phyloP scores from a whole-genome alignment of 2,797 vertebrate species.

The Acanthornis magna region DNA sequence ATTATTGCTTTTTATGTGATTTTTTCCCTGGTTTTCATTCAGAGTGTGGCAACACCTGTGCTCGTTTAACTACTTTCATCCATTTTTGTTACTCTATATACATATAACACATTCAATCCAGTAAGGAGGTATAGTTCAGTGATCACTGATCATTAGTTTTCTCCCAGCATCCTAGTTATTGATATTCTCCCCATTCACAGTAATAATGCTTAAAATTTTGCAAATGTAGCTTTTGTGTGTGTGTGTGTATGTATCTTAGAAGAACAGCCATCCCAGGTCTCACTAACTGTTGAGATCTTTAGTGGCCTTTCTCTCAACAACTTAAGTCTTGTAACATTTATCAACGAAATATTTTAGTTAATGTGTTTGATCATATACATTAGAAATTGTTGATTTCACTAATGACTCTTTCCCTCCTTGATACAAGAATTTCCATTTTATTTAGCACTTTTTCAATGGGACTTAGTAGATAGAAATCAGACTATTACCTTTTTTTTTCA shows the following conservation, averaged over 20 bases:
- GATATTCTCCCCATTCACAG: neutral
- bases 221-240: neutral
- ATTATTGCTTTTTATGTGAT: neutral
- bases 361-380: neutral
- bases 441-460: neutral
- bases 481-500: no score
- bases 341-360: neutral
- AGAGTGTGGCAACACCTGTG: neutral
- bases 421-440: neutral
- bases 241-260: neutral
- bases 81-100: neutral
- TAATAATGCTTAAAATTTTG: neutral
- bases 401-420: neutral
- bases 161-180: neutral
- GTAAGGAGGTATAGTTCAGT: neutral
- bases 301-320: neutral
- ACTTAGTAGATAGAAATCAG: neutral
- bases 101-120: neutral
- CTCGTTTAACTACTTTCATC: neutral
- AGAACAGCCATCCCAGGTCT: neutral
- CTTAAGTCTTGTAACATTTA: neutral
- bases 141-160: neutral
- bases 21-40: neutral
- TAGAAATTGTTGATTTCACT: neutral
- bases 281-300: neutral